Conservation (phyloP, 2,888 invertebrate species). For the Scaptomyza parva region DNA sequence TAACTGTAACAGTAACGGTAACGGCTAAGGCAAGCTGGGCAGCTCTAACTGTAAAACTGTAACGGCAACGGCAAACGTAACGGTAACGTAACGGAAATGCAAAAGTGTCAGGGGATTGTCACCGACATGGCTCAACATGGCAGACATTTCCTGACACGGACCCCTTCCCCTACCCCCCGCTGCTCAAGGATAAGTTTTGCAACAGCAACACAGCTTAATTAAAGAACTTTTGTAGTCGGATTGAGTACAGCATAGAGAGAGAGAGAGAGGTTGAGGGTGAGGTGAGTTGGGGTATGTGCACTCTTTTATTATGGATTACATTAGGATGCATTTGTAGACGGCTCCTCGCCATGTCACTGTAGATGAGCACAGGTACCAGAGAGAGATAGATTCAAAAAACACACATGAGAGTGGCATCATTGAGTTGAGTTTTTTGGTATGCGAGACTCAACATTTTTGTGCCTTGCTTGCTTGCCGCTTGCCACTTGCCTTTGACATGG, state of each 20-base stretch:
- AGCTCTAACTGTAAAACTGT: background rate
- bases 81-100: slow-evolving; percentile 40
- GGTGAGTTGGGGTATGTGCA: slow-evolving; percentile 7
- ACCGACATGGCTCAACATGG: slow-evolving; percentile 55
- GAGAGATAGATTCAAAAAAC: background rate
- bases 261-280: background rate
- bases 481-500: slow-evolving; percentile 53
- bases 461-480: slow-evolving; percentile 37
- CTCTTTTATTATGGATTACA: slow-evolving; percentile 73
- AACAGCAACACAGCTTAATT: slow-evolving; percentile 69
- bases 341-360: slow-evolving; percentile 27
- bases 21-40: slow-evolving; percentile 7
- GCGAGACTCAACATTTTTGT: slow-evolving; percentile 31
- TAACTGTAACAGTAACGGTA: slow-evolving; percentile 21
- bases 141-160: slow-evolving; percentile 30
- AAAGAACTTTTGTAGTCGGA: slow-evolving; percentile 65
- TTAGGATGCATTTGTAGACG: slow-evolving; percentile 63
- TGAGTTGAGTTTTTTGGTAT: slow-evolving; percentile 3
- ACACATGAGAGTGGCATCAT: slow-evolving; percentile 29
- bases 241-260: slow-evolving; percentile 1
- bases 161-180: background rate
- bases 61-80: slow-evolving; percentile 19
- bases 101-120: slow-evolving; percentile 70
- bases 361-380: slow-evolving; percentile 20
- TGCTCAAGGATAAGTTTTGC: slow-evolving; percentile 33